Percentiles rank a stretch among this genome's conserved stretches.
Conservation (phyloP, 2,888 invertebrate species). For the Oeneis ivallda region DNA sequence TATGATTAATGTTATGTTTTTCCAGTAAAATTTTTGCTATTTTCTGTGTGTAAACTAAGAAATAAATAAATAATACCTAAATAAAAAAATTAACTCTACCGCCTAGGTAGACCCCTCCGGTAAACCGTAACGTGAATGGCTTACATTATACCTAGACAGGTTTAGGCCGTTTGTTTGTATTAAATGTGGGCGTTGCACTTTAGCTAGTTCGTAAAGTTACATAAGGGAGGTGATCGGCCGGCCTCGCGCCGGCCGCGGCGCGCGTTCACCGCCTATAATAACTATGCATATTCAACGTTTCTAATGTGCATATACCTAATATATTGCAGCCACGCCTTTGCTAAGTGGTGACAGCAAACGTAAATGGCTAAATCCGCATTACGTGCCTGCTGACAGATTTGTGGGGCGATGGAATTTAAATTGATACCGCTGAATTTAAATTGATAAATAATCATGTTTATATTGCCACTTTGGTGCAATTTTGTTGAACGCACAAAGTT, state of each 20-base stretch:
- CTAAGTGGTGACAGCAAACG: conserved; percentile 31
- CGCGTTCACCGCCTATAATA: conserved; percentile 59
- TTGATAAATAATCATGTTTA: conserved; percentile 35
- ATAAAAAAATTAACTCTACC: too few relatives aligned
- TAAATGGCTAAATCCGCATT: conserved; percentile 37
- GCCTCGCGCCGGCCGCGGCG: conserved; percentile 65
- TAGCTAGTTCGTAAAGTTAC: conserved; percentile 49
- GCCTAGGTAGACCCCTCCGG: too few relatives aligned
- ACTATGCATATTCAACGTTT: conserved; percentile 58
- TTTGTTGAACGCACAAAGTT: too few relatives aligned
- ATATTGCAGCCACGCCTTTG: conserved; percentile 42
- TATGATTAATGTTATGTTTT: too few relatives aligned
- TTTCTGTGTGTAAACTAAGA: too few relatives aligned
- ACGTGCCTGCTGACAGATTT: conserved; percentile 24
- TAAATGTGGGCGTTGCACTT: conserved; percentile 56
- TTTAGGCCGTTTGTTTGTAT: conserved; percentile 54
- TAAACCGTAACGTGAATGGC: too few relatives aligned
- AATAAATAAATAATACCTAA: too few relatives aligned
- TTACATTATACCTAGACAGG: conserved; percentile 40
- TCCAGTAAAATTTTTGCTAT: too few relatives aligned
- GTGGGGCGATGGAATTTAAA: conserved; percentile 11
- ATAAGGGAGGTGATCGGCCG: conserved; percentile 78
- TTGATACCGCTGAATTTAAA: background rate
- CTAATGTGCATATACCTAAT: conserved; percentile 52
- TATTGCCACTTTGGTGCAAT: conserved; percentile 47